Percentiles rank a stretch among this genome's conserved stretches.
Evolutionary conservation across 2,888 invertebrate species (phyloP).

Genomic region (Rhingia campestris): DNA sequence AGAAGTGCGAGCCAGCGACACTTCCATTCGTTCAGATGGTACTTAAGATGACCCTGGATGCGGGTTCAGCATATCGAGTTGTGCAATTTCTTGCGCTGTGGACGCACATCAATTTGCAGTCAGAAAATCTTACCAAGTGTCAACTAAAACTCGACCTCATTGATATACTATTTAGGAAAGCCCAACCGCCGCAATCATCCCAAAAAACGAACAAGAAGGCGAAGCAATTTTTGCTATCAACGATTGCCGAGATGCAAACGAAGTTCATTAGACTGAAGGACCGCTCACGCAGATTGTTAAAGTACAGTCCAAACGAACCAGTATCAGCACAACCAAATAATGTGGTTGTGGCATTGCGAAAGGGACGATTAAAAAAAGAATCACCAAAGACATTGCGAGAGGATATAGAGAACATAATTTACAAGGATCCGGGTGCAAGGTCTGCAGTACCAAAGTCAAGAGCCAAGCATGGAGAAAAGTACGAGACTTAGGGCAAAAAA

Average conservation of each 20-base stretch:
- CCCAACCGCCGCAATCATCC: background rate
- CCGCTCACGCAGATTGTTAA: slow-evolving; percentile 25
- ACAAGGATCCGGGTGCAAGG: slow-evolving; percentile 29
- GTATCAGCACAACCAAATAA: background rate
- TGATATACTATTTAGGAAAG: slow-evolving; percentile 75
- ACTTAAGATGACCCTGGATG: slow-evolving; percentile 77
- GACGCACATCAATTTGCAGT: slow-evolving; percentile 80
- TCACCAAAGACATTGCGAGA: slow-evolving; percentile 50
- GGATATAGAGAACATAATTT: slow-evolving; percentile 54
- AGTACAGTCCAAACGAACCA: slow-evolving; percentile 50
- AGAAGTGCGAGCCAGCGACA: slow-evolving; percentile 77
- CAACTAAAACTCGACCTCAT: slow-evolving; percentile 76
- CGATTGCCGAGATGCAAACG: slow-evolving; percentile 30
- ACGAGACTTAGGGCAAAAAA: slow-evolving; percentile 21
- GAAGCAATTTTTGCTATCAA: slow-evolving; percentile 28
- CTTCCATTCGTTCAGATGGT: slow-evolving; percentile 76
- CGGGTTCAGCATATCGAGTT: slow-evolving; percentile 78
- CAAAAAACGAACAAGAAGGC: background rate
- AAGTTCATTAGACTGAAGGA: slow-evolving; percentile 6
- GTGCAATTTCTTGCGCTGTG: slow-evolving; percentile 78
- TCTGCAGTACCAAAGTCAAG: slow-evolving; percentile 9
- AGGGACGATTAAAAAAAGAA: slow-evolving; percentile 22
- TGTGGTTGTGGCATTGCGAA: background rate
- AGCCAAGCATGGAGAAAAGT: slow-evolving; percentile 7
- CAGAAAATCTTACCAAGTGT: slow-evolving; percentile 79